These are phyloP conservation scores for Apodemia mormo DNA, from an alignment of 2,888 invertebrate genomes.

Conservation along the genomic window DNA sequence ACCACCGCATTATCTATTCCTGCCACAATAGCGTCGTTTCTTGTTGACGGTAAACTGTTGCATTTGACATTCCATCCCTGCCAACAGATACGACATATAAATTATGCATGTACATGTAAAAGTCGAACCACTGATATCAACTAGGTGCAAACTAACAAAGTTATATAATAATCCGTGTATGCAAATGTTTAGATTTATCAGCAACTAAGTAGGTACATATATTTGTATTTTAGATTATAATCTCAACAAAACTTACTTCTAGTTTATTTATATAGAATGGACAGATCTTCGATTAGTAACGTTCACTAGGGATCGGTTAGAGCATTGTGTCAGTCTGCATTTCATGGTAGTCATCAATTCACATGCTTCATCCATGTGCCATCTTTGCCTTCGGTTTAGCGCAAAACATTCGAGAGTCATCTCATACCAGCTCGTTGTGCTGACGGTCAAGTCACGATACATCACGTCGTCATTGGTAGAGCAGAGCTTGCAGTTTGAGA, in stretches of 20 bases:
- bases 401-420: conserved; percentile 39
- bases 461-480: conserved; percentile 52
- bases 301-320: conserved; percentile 63
- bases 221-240: too few relatives aligned
- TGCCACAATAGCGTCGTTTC: too few relatives aligned
- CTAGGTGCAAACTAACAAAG: too few relatives aligned
- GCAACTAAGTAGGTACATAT: not conserved
- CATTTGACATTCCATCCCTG: too few relatives aligned
- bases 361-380: conserved; percentile 65
- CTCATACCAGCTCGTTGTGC: conserved; percentile 52
- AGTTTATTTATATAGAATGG: not conserved
- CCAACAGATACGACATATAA: too few relatives aligned
- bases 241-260: conserved; percentile 1
- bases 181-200: not conserved
- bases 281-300: conserved; percentile 48
- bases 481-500: conserved; percentile 66
- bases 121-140: too few relatives aligned
- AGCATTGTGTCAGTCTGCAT: conserved; percentile 62
- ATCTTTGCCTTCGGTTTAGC: conserved; percentile 49
- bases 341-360: conserved; percentile 43
- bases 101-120: too few relatives aligned
- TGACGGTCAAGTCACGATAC: conserved; percentile 44
- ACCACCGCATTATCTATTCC: too few relatives aligned
- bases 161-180: too few relatives aligned
- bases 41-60: too few relatives aligned